phyloP scores from a whole-genome alignment of 2,113 vertebrate genomes.

The Phalacrocorax aristotelis region DNA sequence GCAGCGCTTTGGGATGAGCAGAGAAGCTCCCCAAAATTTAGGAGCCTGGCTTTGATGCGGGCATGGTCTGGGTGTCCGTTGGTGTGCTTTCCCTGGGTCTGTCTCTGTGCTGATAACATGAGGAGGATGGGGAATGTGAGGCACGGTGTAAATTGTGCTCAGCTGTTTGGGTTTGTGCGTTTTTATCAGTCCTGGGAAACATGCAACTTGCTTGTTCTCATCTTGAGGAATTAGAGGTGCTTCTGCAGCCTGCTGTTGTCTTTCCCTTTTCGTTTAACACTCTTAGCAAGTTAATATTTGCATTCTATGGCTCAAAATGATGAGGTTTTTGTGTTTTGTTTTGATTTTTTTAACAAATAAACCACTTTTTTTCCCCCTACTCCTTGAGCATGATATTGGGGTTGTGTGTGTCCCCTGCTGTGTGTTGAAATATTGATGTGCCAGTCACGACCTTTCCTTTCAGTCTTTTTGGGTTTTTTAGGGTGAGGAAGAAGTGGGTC shows the following conservation, averaged over 20 bases:
- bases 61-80: too few species aligned
- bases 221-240: background rate
- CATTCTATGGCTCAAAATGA: background rate
- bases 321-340: background rate
- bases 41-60: background rate
- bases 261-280: background rate
- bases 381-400: too few species aligned
- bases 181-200: background rate
- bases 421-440: background rate
- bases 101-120: rapidly evolving
- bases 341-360: background rate
- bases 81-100: background rate
- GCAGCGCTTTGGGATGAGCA: rapidly evolving
- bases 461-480: background rate
- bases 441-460: background rate
- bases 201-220: rapidly evolving
- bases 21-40: background rate
- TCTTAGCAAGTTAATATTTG: background rate
- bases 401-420: rapidly evolving
- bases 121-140: background rate
- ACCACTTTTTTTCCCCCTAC: background rate
- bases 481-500: background rate
- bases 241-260: background rate
- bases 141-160: background rate
- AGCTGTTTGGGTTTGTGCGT: background rate